Conservation (phyloP, 2,113 vertebrate genomes). For the Carlito syrichta region DNA sequence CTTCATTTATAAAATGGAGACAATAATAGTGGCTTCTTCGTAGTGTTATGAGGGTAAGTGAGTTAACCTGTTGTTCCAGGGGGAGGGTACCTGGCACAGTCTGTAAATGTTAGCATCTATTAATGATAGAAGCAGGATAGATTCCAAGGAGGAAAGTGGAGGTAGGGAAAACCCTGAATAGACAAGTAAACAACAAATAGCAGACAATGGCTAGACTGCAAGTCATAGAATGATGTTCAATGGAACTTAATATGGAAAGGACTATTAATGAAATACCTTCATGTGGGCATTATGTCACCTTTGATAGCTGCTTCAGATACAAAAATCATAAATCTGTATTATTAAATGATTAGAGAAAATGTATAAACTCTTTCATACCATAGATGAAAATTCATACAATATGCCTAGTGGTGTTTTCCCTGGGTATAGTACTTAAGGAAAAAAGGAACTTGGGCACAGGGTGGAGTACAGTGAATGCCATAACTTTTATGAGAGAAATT, state of each 20-base stretch:
- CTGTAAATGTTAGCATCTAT: background rate
- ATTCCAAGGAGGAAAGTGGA: background rate
- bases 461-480: background rate
- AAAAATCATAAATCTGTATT: background rate
- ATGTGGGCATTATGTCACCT: background rate
- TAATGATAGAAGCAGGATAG: no score
- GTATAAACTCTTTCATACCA: background rate
- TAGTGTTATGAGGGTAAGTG: background rate
- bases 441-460: background rate
- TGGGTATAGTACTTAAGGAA: background rate
- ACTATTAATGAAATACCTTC: background rate
- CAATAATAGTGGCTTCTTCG: background rate
- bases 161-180: background rate
- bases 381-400: background rate
- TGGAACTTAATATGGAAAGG: background rate
- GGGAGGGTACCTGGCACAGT: background rate
- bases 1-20: background rate
- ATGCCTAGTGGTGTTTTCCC: background rate
- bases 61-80: background rate
- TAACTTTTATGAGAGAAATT: background rate
- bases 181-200: background rate
- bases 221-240: fast-evolving
- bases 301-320: background rate
- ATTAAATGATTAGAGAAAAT: background rate
- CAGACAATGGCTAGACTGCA: background rate